Evolutionary conservation across 2,113 vertebrate genomes (phyloP), one percentile per base, ranked within the genome.

Genomic region (Corythaeola cristata): DNA sequence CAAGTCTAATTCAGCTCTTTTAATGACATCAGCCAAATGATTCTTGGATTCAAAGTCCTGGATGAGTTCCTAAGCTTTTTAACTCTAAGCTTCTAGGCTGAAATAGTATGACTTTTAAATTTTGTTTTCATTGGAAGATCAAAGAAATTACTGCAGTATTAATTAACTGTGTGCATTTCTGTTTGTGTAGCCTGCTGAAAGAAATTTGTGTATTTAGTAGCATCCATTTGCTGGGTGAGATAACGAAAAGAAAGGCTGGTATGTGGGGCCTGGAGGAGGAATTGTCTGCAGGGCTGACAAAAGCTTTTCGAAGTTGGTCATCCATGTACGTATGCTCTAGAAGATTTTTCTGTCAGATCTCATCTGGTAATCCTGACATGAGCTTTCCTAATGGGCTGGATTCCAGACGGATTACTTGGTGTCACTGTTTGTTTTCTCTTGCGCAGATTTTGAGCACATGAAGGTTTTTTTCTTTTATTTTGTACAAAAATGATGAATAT

Each of bases 1-100:
- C 62, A 75, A 96, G 88, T 93, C 89, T 96, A 91, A 97, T 97
- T 97, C 80, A 74, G 91, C 78, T 96, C 75, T 95, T 96, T 92
- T 96, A 98, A 97, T 97, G 94, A 96, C 86, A 97, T 97, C 96
- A 96, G 50, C 92, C 23, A 47, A 97, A 76, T 14, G 76, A 92
- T 90, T 97, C 89, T 85, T 89, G 86, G 82, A 93, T 92, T 83
- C 56, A 69, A 86, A 95, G 93, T 84, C 95, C 95, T 39, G 1
- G 74, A 77, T 95, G 97, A 86, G 87, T 97, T 97, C 88, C 81
- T 85, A 91, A 94, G 93, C 85, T 94, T 96, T 98, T 96, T 95
- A 96, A 93, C 82, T 93, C 23, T 63, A 76, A 71, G 66, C 92
- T 85, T 96, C 85, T 96, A 85, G 91, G 73, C 90, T 71, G 80